A percentile compares a stretch with the other conserved stretches of the same genome.
Conservation (phyloP, 2,797 vertebrate species). For the Prionace glauca region DNA sequence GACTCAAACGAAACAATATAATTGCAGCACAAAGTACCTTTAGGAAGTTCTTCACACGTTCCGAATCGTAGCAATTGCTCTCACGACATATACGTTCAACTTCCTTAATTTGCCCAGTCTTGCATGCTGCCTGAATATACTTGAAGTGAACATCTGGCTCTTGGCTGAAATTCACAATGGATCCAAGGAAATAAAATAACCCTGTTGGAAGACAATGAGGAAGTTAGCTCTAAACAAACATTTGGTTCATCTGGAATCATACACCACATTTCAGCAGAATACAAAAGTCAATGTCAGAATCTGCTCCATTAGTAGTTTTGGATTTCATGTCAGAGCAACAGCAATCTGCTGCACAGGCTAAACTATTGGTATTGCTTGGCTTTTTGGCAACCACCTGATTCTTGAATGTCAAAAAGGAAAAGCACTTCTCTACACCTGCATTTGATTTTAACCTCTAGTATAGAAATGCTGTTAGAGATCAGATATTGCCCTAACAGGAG, state of each 20-base stretch:
- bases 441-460: not conserved
- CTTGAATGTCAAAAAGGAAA: not conserved
- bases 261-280: not conserved
- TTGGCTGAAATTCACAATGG: conserved; percentile 85
- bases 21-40: not conserved
- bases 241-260: not conserved
- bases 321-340: not conserved
- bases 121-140: conserved; percentile 81
- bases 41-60: conserved; percentile 77
- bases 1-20: not conserved
- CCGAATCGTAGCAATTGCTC: conserved; percentile 76
- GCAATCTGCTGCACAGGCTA: not conserved
- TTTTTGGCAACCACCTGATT: not conserved
- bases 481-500: not conserved
- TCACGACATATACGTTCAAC: conserved; percentile 78
- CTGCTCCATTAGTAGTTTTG: not conserved
- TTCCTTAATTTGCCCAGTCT: conserved; percentile 80
- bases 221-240: not conserved
- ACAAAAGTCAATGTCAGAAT: not conserved
- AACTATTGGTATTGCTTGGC: not conserved
- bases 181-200: conserved; percentile 83
- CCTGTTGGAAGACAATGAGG: conserved; percentile 50
- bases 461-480: not conserved
- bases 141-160: conserved; percentile 82
- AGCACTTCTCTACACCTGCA: not conserved